Conservation (phyloP, 2,888 invertebrate genomes). For the Candidula unifasciata region DNA sequence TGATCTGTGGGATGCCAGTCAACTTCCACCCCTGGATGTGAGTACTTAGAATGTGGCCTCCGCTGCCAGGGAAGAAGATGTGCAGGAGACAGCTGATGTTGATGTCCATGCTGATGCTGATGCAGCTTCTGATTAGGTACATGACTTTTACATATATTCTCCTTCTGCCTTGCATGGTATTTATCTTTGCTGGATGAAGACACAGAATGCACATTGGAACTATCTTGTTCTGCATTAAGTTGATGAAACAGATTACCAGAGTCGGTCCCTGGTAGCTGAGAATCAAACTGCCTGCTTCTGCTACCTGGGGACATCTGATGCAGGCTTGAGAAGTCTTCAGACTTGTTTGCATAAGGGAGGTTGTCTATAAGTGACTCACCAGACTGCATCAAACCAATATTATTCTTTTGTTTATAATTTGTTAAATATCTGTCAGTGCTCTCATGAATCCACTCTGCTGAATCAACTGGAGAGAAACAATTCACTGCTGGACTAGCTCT, state of each 20-base stretch:
- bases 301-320: slow-evolving; percentile 7
- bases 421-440: background rate
- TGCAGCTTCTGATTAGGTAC: slow-evolving; percentile 22
- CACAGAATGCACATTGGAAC: background rate
- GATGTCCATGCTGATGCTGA: background rate
- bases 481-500: slow-evolving; percentile 19
- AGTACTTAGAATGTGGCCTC: background rate
- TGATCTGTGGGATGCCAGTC: slow-evolving; percentile 51
- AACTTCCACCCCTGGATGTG: slow-evolving; percentile 35
- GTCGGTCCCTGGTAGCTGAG: background rate
- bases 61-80: background rate
- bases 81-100: background rate
- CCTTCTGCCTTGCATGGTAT: slow-evolving; percentile 5
- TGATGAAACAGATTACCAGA: slow-evolving; percentile 5
- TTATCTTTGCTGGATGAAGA: slow-evolving; percentile 18
- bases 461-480: background rate
- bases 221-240: background rate
- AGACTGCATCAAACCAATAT: background rate
- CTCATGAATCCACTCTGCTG: slow-evolving; percentile 26
- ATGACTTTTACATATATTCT: background rate
- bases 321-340: background rate
- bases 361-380: slow-evolving; percentile 6
- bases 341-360: background rate
- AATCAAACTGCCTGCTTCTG: slow-evolving; percentile 14
- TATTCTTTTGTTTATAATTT: slow-evolving; percentile 22